A percentile compares a stretch with the other conserved stretches of the same genome.
Evolutionary conservation across 35 echinoderm and acorn worm species (phyloP).

Genomic region (Acanthaster planci): DNA sequence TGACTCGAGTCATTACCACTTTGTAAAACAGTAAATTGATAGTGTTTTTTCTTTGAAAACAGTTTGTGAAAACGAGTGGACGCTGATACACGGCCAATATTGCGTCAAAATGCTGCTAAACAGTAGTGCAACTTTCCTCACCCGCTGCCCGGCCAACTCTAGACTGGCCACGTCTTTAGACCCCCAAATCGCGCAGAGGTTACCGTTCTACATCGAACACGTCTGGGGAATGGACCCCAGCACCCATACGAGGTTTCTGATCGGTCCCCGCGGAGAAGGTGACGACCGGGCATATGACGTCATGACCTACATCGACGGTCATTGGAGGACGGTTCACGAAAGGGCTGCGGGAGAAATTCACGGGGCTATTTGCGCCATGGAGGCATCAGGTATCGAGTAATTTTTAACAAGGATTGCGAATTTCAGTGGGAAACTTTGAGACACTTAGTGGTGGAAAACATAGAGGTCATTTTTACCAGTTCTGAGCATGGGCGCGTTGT

Average conservation of each 20-base stretch:
- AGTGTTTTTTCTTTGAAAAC: background rate
- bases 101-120: slow-evolving; percentile 32
- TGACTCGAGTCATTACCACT: too few species aligned
- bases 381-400: slow-evolving; percentile 35
- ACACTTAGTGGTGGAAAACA: too few species aligned
- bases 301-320: background rate
- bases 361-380: slow-evolving; percentile 57
- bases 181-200: background rate
- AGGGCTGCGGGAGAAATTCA: background rate
- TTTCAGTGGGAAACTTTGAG: too few species aligned
- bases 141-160: slow-evolving; percentile 27
- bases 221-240: slow-evolving; percentile 19
- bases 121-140: background rate
- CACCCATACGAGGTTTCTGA: slow-evolving; percentile 22
- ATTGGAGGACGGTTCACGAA: slow-evolving; percentile 20
- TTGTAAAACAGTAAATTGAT: background rate
- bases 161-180: background rate
- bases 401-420: background rate
- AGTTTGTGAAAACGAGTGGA: slow-evolving; percentile 12
- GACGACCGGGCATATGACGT: slow-evolving; percentile 13
- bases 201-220: slow-evolving; percentile 30
- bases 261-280: slow-evolving; percentile 4
- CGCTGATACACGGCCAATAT: slow-evolving; percentile 20
- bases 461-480: too few species aligned
- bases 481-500: too few species aligned